Base-by-base conservation (phyloP, 2,113 vertebrate genomes). In the Dromiciops gliroides region DNA sequence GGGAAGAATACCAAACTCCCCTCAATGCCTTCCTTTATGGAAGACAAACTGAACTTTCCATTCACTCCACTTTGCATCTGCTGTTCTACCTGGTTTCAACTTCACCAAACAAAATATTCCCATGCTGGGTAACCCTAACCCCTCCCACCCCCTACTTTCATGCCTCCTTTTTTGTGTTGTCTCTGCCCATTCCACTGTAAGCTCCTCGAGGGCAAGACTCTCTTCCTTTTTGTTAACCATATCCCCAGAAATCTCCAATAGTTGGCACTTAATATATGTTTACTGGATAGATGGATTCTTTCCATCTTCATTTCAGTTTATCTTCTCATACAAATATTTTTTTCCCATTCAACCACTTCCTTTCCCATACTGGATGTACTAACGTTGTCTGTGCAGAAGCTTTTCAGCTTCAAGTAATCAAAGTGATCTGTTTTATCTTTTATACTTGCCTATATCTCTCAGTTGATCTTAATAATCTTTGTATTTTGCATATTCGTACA, bases 231-330 rank as follows among this genome's bases (percentile, higher is more conserved):
- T 24, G 14, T 24, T 52, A 52, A 89, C 24, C 92, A 50, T 49
- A 22, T 53, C 12, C 8, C 49, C 89, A 60, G 47, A 95, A 51
- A n/a, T 26, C 90, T 60, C 37, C 91, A 28, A 50, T 11, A 28
- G 16, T 44, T 91, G 47, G 37, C 22, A 95, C n/a, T 96, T 31
- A 93, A 93, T 92, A 51, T 92, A 88, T 53, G 51, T 48, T 92
- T 93, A 51, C 48, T 95, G 28, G 60, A 48, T 89, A 50, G 89
- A 92, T 50, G 89, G 26, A 28, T 28, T 56, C 52, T 31, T 56
- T 56, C 25, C 8, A 56, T 56, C 25, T 56, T 56, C 31, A 9
- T 56, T 56, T 56, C 26, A 56, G 53, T 56, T 56, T 56, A 56
- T 56, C 53, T 56, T 56, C 26, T 28, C 26, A 56, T 28, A 52